phyloP scores from a whole-genome alignment of 2,888 invertebrate genomes.

The Fragum fragum region DNA sequence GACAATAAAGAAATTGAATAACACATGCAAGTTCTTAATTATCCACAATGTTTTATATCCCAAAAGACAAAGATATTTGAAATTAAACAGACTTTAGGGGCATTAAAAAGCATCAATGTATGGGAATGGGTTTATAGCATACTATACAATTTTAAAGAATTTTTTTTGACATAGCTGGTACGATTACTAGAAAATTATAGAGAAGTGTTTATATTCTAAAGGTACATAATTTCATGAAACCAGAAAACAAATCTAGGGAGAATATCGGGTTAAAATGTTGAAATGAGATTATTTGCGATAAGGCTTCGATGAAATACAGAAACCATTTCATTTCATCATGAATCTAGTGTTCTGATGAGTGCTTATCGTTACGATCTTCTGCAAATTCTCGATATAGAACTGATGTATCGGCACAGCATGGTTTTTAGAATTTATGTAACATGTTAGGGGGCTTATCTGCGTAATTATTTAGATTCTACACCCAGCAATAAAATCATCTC shows the following conservation, averaged over 20 bases:
- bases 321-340: constrained; percentile 19
- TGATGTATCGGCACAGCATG: constrained; percentile 11
- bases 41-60: too few species aligned
- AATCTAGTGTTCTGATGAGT: constrained; percentile 13
- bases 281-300: not conserved
- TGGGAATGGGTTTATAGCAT: too few species aligned
- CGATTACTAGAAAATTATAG: too few species aligned
- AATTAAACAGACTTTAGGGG: too few species aligned
- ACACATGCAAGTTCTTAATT: too few species aligned
- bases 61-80: too few species aligned
- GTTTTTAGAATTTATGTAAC: constrained; percentile 12
- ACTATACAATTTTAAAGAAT: too few species aligned
- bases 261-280: not conserved
- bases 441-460: constrained; percentile 19
- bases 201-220: too few species aligned
- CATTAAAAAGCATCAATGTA: too few species aligned
- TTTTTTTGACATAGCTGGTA: too few species aligned
- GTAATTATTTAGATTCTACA: constrained; percentile 19
- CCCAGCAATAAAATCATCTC: constrained; percentile 10
- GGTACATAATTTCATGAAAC: not conserved
- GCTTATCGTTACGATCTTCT: constrained; percentile 18
- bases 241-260: not conserved
- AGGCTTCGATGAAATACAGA: constrained; percentile 1
- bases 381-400: constrained; percentile 11
- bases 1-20: too few species aligned